These are phyloP conservation scores for Melanotaenia maccullochi DNA, from an alignment of 2,797 vertebrate genomes.

Conservation along the genomic window DNA sequence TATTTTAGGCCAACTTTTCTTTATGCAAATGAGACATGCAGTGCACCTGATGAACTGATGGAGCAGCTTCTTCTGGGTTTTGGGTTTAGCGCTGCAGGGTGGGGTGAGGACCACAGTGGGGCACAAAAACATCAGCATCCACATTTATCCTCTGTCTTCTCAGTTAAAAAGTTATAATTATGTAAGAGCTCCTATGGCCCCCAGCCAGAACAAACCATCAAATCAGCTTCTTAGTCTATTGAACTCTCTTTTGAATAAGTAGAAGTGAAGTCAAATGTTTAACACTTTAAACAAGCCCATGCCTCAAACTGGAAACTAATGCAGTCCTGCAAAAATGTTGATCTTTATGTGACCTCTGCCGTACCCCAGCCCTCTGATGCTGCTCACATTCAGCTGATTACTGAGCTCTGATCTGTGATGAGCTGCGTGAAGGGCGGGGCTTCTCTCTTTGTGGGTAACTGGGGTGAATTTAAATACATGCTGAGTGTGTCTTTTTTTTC, in stretches of 20 bases:
- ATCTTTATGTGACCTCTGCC: neutral
- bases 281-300: neutral
- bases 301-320: too few relatives aligned
- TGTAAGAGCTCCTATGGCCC: too few relatives aligned
- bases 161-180: neutral
- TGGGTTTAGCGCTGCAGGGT: neutral
- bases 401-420: conserved; percentile 28
- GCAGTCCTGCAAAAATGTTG: neutral
- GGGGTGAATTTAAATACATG: conserved; percentile 22
- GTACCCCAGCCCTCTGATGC: conserved; percentile 17
- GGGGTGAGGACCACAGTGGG: conserved; percentile 11
- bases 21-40: conserved; percentile 22
- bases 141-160: neutral
- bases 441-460: neutral
- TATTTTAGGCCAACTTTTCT: conserved; percentile 38
- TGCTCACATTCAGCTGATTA: conserved; percentile 40
- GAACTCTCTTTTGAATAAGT: neutral
- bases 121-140: neutral
- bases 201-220: too few relatives aligned
- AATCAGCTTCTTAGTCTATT: too few relatives aligned
- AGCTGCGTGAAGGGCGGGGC: conserved; percentile 5
- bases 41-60: conserved; percentile 4
- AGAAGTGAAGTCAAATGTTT: neutral
- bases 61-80: neutral
- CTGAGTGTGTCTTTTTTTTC: conserved; percentile 1